Conservation (phyloP, 2,797 vertebrate genomes). For the Peromyscus aztecus region DNA sequence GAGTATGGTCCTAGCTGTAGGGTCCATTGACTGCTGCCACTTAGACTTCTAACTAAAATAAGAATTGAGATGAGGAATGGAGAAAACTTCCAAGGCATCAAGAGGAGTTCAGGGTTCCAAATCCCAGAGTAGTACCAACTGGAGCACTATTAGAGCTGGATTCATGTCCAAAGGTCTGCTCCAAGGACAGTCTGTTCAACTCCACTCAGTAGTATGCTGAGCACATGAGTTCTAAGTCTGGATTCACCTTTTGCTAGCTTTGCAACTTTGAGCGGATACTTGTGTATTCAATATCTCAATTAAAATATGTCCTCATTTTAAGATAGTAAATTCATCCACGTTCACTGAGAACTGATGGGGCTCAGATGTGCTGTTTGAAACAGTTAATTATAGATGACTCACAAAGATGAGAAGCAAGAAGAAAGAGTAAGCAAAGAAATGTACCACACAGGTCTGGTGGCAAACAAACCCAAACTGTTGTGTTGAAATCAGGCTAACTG, state of each 20-base stretch:
- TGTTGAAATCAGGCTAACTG: not conserved
- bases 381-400: too few relatives aligned
- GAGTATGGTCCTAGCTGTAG: accelerated
- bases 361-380: not conserved
- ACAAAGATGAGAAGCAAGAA: not conserved
- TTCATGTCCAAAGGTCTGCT: not conserved
- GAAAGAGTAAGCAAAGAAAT: not conserved
- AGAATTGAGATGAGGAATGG: not conserved
- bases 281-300: not conserved
- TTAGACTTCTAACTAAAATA: not conserved
- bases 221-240: not conserved
- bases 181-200: not conserved
- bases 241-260: not conserved
- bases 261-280: not conserved
- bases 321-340: not conserved
- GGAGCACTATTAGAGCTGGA: not conserved
- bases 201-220: too few relatives aligned
- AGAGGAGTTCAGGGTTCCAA: not conserved
- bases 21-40: not conserved
- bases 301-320: not conserved
- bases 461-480: not conserved
- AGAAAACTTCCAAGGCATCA: not conserved
- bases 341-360: not conserved
- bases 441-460: accelerated
- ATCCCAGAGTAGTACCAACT: not conserved